These are phyloP conservation scores for Notechis scutatus DNA, from an alignment of 2,113 vertebrate species.

Conservation along the genomic window DNA sequence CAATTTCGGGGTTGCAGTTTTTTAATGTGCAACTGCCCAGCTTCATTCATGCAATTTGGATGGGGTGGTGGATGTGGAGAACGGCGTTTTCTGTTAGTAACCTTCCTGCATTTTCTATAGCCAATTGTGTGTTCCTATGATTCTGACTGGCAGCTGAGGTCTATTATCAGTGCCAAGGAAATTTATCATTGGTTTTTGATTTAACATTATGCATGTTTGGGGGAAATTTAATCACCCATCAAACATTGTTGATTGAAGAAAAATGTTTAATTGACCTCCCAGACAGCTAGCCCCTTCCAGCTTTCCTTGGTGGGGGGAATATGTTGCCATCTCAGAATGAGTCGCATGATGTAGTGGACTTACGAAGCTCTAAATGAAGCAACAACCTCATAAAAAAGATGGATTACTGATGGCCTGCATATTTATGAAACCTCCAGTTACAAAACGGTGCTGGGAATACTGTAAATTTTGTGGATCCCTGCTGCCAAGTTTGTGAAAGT, in stretches of 20 bases:
- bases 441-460: neutral
- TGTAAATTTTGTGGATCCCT: neutral
- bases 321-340: neutral
- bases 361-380: neutral
- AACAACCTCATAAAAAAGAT: conserved; percentile 6
- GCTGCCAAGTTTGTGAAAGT: neutral
- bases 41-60: neutral
- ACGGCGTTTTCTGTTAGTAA: neutral
- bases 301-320: neutral
- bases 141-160: neutral
- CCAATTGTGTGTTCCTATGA: neutral
- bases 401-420: neutral
- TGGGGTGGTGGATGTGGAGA: neutral
- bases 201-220: neutral
- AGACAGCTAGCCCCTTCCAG: neutral
- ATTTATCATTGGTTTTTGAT: neutral
- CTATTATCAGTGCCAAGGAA: neutral
- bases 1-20: neutral
- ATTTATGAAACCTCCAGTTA: conserved; percentile 12
- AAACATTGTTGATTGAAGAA: neutral
- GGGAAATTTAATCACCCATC: conserved; percentile 3
- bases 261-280: neutral
- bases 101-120: neutral
- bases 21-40: neutral
- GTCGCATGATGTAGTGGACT: neutral